A percentile compares a stretch with the other conserved stretches of the same genome.
Conservation (phyloP, 2,113 vertebrate genomes). For the Dunckerocampus dactyliophorus region DNA sequence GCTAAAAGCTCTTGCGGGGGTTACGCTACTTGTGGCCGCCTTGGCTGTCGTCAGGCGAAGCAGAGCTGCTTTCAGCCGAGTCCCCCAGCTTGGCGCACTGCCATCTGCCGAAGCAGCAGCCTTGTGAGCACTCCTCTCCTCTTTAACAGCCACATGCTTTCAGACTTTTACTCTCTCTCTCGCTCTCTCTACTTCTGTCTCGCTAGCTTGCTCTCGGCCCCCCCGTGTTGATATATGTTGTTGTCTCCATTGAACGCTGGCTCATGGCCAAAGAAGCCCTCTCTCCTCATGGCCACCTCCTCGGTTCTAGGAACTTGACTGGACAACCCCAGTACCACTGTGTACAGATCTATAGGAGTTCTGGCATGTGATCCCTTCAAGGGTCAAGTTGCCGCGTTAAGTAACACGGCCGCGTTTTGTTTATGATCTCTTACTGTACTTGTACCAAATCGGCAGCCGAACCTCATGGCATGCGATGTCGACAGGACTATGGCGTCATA, state of each 20-base stretch:
- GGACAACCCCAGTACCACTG: slow-evolving; percentile 54
- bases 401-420: slow-evolving; percentile 55
- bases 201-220: slow-evolving; percentile 49
- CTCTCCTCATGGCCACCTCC: slow-evolving; percentile 52
- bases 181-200: slow-evolving; percentile 51
- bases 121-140: slow-evolving; percentile 50
- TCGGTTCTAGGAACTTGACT: slow-evolving; percentile 68
- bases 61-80: slow-evolving; percentile 45
- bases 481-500: slow-evolving; percentile 16
- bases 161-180: slow-evolving; percentile 43
- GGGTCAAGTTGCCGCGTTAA: slow-evolving; percentile 67
- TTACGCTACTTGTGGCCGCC: slow-evolving; percentile 35
- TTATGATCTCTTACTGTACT: slow-evolving; percentile 48
- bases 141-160: slow-evolving; percentile 57
- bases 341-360: slow-evolving; percentile 65
- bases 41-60: slow-evolving; percentile 41
- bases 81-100: slow-evolving; percentile 41
- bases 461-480: slow-evolving; percentile 25
- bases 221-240: slow-evolving; percentile 72
- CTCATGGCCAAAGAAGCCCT: slow-evolving; percentile 55
- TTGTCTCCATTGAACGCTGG: slow-evolving; percentile 72
- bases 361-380: slow-evolving; percentile 55
- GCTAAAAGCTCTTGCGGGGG: slow-evolving; percentile 12
- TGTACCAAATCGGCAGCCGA: slow-evolving; percentile 26
- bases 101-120: slow-evolving; percentile 59